phyloP scores from a whole-genome alignment of 2,797 vertebrate species.

The Huso huso region DNA sequence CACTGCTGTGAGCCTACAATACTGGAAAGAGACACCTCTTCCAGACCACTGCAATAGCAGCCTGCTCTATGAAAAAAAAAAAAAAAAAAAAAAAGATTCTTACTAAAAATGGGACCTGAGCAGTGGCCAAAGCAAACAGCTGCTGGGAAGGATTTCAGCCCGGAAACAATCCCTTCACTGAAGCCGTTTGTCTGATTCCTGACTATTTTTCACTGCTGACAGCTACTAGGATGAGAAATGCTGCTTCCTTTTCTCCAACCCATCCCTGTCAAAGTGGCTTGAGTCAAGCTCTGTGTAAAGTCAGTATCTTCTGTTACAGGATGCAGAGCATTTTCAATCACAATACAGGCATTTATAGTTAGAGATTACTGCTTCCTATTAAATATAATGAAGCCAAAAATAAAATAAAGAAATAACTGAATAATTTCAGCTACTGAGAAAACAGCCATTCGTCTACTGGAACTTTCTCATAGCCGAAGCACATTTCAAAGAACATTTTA shows the following conservation, averaged over 20 bases:
- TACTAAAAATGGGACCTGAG: constrained; percentile 31
- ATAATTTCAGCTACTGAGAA: too few relatives aligned
- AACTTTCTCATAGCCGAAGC: constrained; percentile 14
- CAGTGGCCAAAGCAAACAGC: constrained; percentile 67
- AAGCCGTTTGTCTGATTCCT: constrained; percentile 66
- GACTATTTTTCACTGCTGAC: constrained; percentile 64
- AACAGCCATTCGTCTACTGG: background rate
- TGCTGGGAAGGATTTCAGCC: constrained; percentile 66
- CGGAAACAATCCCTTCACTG: constrained; percentile 68
- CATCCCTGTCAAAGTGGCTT: constrained; percentile 25
- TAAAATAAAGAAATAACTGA: background rate
- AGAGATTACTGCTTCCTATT: constrained; percentile 9
- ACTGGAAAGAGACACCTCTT: constrained; percentile 59
- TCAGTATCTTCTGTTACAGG: constrained; percentile 14
- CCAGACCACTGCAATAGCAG: constrained; percentile 66
- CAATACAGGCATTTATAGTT: constrained; percentile 7
- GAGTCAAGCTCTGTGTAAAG: constrained; percentile 31
- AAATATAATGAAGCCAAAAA: constrained; percentile 10
- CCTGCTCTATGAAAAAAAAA: constrained; percentile 46
- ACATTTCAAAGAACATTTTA: constrained; percentile 10
- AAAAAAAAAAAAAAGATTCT: constrained; percentile 29
- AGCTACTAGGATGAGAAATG: constrained; percentile 23
- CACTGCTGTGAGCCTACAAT: constrained; percentile 49
- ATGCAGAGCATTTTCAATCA: background rate
- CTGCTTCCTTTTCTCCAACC: constrained; percentile 16